Conservation (phyloP, 2,797 vertebrate genomes). For the Neosilurus mollespiculum region DNA sequence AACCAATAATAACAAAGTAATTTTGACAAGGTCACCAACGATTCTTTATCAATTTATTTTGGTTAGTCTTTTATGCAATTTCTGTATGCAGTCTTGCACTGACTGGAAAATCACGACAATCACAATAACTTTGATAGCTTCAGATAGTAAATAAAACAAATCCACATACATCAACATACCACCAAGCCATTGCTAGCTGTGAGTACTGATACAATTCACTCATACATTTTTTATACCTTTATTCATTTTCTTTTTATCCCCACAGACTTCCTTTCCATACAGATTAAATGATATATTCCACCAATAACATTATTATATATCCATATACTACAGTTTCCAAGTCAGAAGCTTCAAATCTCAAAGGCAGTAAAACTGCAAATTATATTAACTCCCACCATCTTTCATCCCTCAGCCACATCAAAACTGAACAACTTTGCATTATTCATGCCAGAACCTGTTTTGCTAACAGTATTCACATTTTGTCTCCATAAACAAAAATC, state of each 20-base stretch:
- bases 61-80: neutral
- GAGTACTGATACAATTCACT: neutral
- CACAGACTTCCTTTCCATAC: neutral
- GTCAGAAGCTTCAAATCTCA: neutral
- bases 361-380: neutral
- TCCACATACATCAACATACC: too few relatives aligned
- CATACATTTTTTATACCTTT: neutral
- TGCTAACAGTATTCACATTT: neutral
- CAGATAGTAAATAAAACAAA: too few relatives aligned
- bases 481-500: neutral
- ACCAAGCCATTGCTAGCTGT: neutral
- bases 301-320: neutral
- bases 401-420: neutral
- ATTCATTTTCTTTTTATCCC: neutral
- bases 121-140: too few relatives aligned
- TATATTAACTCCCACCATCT: neutral
- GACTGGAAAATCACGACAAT: neutral
- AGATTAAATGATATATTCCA: constrained; percentile 5
- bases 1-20: neutral
- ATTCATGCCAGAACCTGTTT: neutral
- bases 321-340: neutral
- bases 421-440: neutral
- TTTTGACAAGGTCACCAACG: neutral
- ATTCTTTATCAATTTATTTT: neutral
- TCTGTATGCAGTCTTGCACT: neutral